Conservation (phyloP, 2,888 invertebrate genomes). For the Amaurobius ferox region DNA sequence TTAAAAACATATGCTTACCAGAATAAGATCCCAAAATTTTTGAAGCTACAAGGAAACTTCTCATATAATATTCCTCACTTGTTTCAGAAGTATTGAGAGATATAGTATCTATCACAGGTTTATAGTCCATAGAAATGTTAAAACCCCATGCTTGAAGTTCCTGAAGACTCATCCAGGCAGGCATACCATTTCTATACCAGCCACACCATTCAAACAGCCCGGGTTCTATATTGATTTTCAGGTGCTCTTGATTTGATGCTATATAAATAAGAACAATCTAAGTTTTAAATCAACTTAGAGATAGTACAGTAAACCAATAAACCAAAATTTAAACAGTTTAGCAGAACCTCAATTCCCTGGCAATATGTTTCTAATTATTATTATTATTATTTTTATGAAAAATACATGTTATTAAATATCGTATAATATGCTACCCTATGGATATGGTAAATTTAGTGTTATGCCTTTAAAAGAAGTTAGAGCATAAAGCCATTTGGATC, state of each 20-base stretch:
- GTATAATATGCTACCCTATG: no score
- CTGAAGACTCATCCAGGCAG: slow-evolving; percentile 86
- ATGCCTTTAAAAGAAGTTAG: no score
- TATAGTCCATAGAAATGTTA: slow-evolving; percentile 85
- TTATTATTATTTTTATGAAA: no score
- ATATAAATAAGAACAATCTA: slow-evolving; percentile 73
- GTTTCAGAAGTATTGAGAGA: slow-evolving; percentile 81
- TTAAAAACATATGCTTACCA: no score
- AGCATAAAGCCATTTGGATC: no score
- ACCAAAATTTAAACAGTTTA: no score
- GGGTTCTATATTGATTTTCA: slow-evolving; percentile 89
- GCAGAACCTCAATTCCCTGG: no score
- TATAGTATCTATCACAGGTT: slow-evolving; percentile 81
- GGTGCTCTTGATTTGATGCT: slow-evolving; percentile 81
- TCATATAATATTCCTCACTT: slow-evolving; percentile 83
- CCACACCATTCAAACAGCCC: slow-evolving; percentile 95
- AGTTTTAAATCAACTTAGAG: no score
- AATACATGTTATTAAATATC: no score
- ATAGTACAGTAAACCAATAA: no score
- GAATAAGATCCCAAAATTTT: slow-evolving; percentile 81
- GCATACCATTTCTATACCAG: slow-evolving; percentile 87
- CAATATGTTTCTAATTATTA: no score
- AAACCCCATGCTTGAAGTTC: slow-evolving; percentile 86
- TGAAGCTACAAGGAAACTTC: slow-evolving; percentile 82
- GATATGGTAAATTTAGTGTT: no score